These are phyloP conservation scores for Pelecanoides urinatrix DNA, from an alignment of 2,113 vertebrate species.

Conservation along the genomic window DNA sequence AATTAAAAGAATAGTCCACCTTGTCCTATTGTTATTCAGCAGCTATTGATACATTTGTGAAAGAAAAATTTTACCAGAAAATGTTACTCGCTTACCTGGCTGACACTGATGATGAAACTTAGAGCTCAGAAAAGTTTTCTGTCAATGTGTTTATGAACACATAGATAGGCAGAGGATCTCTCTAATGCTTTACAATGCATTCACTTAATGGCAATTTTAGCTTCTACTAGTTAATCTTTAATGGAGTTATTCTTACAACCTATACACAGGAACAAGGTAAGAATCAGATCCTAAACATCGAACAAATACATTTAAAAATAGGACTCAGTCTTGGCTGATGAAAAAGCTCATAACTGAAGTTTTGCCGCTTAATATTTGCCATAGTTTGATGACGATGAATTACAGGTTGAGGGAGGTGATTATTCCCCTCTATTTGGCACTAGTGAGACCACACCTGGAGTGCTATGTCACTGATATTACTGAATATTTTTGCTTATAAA, in stretches of 20 bases:
- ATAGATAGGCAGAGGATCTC: background rate
- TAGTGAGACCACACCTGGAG: background rate
- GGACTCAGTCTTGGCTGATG: background rate
- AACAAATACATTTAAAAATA: background rate
- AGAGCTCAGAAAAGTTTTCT: background rate
- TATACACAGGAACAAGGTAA: background rate
- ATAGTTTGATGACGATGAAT: background rate
- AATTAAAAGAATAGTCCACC: background rate
- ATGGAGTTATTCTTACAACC: background rate
- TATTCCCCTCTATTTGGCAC: background rate
- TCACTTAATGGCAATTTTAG: background rate
- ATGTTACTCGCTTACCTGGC: background rate
- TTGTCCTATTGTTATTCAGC: background rate
- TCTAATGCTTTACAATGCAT: background rate
- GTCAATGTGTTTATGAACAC: background rate
- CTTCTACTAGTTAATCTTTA: background rate
- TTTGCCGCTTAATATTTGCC: background rate
- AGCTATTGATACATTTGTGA: background rate
- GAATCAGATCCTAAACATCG: background rate
- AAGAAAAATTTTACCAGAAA: background rate
- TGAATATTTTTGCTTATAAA: background rate
- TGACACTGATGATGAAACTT: background rate
- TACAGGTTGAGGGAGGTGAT: background rate
- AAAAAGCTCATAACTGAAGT: background rate
- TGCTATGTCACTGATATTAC: background rate